phyloP scores from a whole-genome alignment of 2,113 vertebrate genomes.

The Lucifuga dentata region DNA sequence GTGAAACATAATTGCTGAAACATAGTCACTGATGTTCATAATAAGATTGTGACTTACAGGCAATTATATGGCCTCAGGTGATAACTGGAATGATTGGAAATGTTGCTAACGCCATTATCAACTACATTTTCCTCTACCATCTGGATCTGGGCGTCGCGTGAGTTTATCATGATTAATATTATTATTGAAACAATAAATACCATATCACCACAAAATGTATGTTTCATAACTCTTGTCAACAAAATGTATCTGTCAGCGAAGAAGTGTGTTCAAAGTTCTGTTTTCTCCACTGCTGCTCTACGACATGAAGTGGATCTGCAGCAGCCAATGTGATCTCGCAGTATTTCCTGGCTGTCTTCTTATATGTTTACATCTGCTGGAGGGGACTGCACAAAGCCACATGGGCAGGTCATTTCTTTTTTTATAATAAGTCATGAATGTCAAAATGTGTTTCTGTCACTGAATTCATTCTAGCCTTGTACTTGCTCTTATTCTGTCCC shows the following conservation, averaged over 20 bases:
- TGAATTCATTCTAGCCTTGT: not conserved
- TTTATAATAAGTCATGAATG: too few relatives aligned
- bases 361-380: constrained; percentile 83
- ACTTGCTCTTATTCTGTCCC: not conserved
- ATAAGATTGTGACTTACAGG: constrained; percentile 76
- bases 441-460: too few relatives aligned
- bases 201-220: not conserved
- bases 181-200: not conserved
- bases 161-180: constrained; percentile 73
- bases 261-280: not conserved
- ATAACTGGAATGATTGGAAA: constrained; percentile 87
- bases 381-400: constrained; percentile 87
- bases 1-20: not conserved
- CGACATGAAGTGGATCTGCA: constrained; percentile 87
- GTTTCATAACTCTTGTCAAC: not conserved
- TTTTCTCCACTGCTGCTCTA: not conserved
- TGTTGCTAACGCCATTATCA: constrained; percentile 87
- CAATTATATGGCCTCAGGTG: constrained; percentile 92
- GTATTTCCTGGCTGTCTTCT: constrained; percentile 82
- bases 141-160: constrained; percentile 91
- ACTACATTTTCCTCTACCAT: constrained; percentile 86
- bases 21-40: not conserved
- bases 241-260: not conserved
- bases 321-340: constrained; percentile 90
- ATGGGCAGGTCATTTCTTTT: constrained; percentile 86